Evolutionary conservation across 2,888 invertebrate species (phyloP).

Genomic region (Eupithecia inturbata): DNA sequence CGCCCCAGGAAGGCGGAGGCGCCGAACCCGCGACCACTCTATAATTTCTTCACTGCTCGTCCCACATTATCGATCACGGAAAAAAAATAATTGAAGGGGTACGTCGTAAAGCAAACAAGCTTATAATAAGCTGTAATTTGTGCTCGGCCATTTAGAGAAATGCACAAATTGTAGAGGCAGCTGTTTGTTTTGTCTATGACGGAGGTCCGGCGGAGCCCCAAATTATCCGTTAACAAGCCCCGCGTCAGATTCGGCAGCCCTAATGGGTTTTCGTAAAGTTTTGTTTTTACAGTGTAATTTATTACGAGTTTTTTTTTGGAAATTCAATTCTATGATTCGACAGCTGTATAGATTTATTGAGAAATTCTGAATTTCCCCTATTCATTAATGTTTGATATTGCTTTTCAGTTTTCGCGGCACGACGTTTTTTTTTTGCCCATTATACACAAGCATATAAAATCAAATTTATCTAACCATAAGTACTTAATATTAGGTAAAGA

Average conservation of each 20-base stretch:
- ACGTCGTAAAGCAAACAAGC: conserved; percentile 84
- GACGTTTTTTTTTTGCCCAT: background rate
- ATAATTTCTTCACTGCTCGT: conserved; percentile 82
- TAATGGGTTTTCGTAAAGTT: conserved; percentile 84
- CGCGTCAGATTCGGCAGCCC: conserved; percentile 84
- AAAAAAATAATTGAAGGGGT: conserved; percentile 84
- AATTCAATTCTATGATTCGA: conserved; percentile 70
- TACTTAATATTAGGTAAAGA: background rate
- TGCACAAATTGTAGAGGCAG: conserved; percentile 82
- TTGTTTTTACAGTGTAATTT: conserved; percentile 80
- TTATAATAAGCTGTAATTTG: conserved; percentile 85
- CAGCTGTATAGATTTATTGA: conserved; percentile 77
- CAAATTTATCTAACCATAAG: background rate
- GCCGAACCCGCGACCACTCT: conserved; percentile 74
- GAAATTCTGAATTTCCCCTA: conserved; percentile 35
- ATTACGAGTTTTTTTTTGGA: conserved; percentile 75
- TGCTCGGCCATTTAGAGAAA: conserved; percentile 84
- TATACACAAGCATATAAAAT: background rate
- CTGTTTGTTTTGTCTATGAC: conserved; percentile 84
- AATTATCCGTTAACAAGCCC: conserved; percentile 83
- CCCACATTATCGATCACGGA: conserved; percentile 80
- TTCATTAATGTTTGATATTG: background rate
- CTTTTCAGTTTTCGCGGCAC: background rate
- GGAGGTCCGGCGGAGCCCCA: conserved; percentile 77
- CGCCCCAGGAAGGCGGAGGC: conserved; percentile 67